These are phyloP conservation scores for Bolinopsis microptera DNA, from an alignment of 37 sponge, comb jelly and placozoan genomes.

Conservation along the genomic window DNA sequence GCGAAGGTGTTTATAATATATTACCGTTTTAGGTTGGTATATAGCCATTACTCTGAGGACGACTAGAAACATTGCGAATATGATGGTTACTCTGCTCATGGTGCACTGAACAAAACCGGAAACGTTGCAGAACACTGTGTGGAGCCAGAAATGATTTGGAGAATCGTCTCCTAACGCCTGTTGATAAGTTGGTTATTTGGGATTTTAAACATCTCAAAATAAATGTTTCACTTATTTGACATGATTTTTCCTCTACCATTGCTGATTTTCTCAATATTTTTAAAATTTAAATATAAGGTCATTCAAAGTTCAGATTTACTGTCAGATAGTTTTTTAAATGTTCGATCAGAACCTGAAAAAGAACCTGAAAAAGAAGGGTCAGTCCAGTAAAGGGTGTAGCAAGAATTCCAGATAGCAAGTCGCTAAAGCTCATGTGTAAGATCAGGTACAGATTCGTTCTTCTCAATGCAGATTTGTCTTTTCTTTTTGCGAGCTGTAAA, in stretches of 20 bases:
- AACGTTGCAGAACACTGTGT: neutral
- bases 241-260: too few species aligned
- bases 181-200: neutral
- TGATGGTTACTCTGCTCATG: neutral
- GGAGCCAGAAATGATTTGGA: neutral
- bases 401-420: neutral
- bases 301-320: too few species aligned
- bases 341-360: neutral
- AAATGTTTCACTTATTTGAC: too few species aligned
- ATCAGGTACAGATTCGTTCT: neutral
- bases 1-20: neutral
- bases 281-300: too few species aligned
- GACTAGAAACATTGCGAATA: neutral
- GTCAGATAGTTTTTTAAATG: too few species aligned
- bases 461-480: neutral
- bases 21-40: neutral
- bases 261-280: too few species aligned
- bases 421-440: neutral
- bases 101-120: slow-evolving; percentile 20
- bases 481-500: neutral
- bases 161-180: slow-evolving; percentile 1
- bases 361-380: slow-evolving; percentile 12
- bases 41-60: neutral
- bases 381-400: neutral
- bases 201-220: neutral